These are phyloP conservation scores for Nycticryphes semicollaris DNA, from an alignment of 2,113 vertebrate species.

Conservation along the genomic window DNA sequence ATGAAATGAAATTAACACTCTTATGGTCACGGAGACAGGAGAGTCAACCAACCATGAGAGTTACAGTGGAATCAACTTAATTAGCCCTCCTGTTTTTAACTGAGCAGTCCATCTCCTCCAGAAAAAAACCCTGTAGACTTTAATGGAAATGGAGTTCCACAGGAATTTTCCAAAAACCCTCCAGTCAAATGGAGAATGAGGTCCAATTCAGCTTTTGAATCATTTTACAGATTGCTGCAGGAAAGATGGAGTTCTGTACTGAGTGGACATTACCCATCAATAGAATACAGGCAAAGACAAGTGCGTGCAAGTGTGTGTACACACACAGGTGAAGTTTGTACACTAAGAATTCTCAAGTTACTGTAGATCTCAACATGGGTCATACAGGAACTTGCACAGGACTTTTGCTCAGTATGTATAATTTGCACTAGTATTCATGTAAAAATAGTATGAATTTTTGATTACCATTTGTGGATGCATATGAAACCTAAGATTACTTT, in stretches of 20 bases:
- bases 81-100: neutral
- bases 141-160: neutral
- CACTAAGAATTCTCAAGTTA: neutral
- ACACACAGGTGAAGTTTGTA: neutral
- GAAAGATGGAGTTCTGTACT: neutral
- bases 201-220: neutral
- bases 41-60: constrained; percentile 22
- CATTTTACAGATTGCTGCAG: neutral
- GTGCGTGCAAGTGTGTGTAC: neutral
- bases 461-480: neutral
- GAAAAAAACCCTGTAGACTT: neutral
- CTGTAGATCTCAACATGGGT: neutral
- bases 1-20: constrained; percentile 31
- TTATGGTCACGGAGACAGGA: neutral
- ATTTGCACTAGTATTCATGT: neutral
- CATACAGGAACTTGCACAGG: neutral
- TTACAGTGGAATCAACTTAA: constrained; percentile 27
- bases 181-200: neutral
- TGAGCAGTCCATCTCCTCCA: neutral
- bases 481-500: neutral
- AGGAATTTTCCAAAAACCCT: neutral
- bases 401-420: neutral
- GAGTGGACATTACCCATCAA: neutral
- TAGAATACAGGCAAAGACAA: neutral
- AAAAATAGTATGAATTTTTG: neutral